A percentile compares a stretch with the other conserved stretches of the same genome.
These are phyloP conservation scores for Philypnodon macrostomus DNA, from an alignment of 2,797 vertebrate species.

Conservation along the genomic window DNA sequence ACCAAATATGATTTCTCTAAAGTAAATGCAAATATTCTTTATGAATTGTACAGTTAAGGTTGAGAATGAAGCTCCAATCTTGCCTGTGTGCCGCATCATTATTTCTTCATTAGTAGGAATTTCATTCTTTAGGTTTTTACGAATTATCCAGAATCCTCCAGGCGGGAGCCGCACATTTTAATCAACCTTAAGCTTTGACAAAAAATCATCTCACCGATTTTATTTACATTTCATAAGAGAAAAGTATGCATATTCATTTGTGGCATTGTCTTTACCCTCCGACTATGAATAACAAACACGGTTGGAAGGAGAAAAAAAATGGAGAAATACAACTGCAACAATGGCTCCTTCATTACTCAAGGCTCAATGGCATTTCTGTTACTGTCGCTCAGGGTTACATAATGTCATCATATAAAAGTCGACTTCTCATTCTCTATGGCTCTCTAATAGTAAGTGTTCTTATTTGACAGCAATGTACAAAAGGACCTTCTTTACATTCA, in stretches of 20 bases:
- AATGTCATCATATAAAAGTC: neutral
- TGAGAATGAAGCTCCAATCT: slow-evolving; percentile 56
- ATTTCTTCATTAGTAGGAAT: slow-evolving; percentile 69
- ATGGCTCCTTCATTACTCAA: slow-evolving; percentile 27
- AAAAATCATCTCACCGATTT: slow-evolving; percentile 66
- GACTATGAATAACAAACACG: slow-evolving; percentile 57
- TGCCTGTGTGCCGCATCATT: slow-evolving; percentile 31
- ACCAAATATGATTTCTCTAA: slow-evolving; percentile 42
- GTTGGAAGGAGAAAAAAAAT: slow-evolving; percentile 26
- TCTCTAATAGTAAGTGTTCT: neutral
- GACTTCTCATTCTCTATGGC: neutral
- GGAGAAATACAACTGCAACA: slow-evolving; percentile 20
- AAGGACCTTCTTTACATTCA: no score
- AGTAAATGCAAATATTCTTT: slow-evolving; percentile 49
- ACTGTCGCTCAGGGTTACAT: slow-evolving; percentile 6
- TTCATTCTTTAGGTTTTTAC: slow-evolving; percentile 73
- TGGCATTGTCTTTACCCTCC: slow-evolving; percentile 58
- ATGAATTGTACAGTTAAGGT: slow-evolving; percentile 63
- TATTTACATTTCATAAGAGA: slow-evolving; percentile 54
- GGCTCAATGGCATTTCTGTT: slow-evolving; percentile 9
- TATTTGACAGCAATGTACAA: neutral
- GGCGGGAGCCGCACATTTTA: slow-evolving; percentile 68
- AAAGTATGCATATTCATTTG: slow-evolving; percentile 66
- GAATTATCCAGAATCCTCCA: slow-evolving; percentile 60
- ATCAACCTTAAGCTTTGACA: slow-evolving; percentile 73